These are phyloP conservation scores for Phalangium opilio DNA, from an alignment of 2,888 invertebrate species.

Conservation along the genomic window DNA sequence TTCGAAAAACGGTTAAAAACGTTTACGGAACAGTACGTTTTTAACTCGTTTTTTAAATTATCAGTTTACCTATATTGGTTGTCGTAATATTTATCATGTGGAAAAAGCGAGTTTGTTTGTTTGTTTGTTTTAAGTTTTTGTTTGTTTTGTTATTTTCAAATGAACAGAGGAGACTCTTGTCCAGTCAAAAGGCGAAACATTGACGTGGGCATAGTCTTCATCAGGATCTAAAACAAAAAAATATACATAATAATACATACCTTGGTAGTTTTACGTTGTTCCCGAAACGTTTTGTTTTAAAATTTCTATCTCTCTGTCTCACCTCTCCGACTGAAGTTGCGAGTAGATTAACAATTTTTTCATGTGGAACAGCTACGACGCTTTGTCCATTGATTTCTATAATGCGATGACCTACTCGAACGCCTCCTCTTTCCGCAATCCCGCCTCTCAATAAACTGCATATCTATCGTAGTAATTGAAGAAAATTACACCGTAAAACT, in stretches of 20 bases:
- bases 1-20: too few relatives aligned
- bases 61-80: too few relatives aligned
- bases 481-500: background rate
- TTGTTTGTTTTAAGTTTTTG: too few relatives aligned
- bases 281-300: too few relatives aligned
- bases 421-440: slow-evolving; percentile 96
- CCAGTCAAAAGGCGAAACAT: slow-evolving; percentile 98
- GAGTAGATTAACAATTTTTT: slow-evolving; percentile 95
- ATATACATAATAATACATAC: too few relatives aligned
- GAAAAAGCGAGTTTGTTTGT: background rate
- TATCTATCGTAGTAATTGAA: slow-evolving; percentile 48
- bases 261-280: too few relatives aligned
- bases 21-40: too few relatives aligned
- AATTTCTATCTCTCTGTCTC: slow-evolving; percentile 24
- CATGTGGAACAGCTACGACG: slow-evolving; percentile 98
- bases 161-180: slow-evolving; percentile 97
- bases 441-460: slow-evolving; percentile 95
- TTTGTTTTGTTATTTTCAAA: slow-evolving; percentile 41
- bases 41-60: too few relatives aligned
- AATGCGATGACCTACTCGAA: slow-evolving; percentile 95
- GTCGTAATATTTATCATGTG: too few relatives aligned
- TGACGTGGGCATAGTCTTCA: slow-evolving; percentile 99
- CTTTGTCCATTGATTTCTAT: slow-evolving; percentile 99
- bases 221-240: slow-evolving; percentile 63
- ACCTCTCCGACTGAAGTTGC: slow-evolving; percentile 99